A percentile compares a stretch with the other conserved stretches of the same genome.
Evolutionary conservation across 2,113 vertebrate genomes (phyloP).

Genomic region (Daphoenositta chrysoptera): DNA sequence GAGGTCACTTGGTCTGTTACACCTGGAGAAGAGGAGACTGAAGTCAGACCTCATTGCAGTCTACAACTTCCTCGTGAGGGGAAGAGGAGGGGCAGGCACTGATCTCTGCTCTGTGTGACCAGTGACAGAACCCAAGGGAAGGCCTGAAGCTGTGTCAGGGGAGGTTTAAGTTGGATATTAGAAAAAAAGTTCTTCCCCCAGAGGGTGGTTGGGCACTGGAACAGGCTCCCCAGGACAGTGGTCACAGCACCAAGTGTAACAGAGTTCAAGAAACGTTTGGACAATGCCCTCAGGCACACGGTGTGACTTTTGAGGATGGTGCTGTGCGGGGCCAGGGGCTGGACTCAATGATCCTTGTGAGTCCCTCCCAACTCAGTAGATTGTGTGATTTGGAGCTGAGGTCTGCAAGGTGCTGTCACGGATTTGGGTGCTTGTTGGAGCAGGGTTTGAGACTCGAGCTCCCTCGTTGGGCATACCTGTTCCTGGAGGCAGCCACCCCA

Average conservation of each 20-base stretch:
- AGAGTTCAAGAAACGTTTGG: neutral
- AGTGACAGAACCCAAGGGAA: too few species aligned
- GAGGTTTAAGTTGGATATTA: too few species aligned
- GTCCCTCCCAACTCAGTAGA: neutral
- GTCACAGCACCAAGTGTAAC: neutral
- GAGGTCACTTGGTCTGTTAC: too few species aligned
- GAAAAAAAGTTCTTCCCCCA: too few species aligned
- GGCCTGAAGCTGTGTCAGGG: too few species aligned
- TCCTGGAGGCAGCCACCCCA: neutral
- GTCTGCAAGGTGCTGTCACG: neutral
- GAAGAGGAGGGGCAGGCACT: too few species aligned
- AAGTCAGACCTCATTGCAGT: too few species aligned
- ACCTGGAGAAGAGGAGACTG: too few species aligned
- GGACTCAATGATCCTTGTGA: neutral
- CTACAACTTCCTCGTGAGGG: too few species aligned
- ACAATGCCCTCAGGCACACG: neutral
- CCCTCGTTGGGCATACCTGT: neutral
- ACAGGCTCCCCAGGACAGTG: neutral
- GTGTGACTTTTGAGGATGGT: neutral
- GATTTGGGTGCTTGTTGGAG: neutral
- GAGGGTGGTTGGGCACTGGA: neutral
- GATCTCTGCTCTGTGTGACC: too few species aligned
- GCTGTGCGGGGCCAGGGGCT: neutral
- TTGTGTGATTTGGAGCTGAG: neutral
- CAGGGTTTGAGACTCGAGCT: neutral